Percentiles rank a stretch among this genome's conserved stretches.
phyloP scores from a whole-genome alignment of 2,113 vertebrate genomes.

The Silurus glanis region DNA sequence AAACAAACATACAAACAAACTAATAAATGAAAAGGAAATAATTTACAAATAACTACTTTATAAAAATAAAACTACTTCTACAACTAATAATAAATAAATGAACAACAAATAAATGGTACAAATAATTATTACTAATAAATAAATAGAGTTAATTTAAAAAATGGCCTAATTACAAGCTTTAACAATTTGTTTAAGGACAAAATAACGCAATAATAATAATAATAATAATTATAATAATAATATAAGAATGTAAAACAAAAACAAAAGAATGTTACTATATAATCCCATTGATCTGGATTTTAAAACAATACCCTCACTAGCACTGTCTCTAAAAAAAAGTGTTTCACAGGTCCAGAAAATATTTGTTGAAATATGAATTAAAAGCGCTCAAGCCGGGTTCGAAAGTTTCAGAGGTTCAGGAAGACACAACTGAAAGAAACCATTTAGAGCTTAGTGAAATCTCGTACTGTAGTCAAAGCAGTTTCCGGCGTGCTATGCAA shows the following conservation, averaged over 20 bases:
- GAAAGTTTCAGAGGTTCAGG: not conserved
- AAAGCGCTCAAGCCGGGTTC: not conserved
- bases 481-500: not conserved
- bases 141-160: not conserved
- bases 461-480: not conserved
- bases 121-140: not conserved
- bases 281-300: no score
- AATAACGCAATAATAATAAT: not conserved
- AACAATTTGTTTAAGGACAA: not conserved
- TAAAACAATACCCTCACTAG: no score
- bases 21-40: no score
- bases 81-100: not conserved
- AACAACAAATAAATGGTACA: not conserved
- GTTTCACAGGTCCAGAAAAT: no score
- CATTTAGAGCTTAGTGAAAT: not conserved
- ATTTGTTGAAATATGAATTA: not conserved
- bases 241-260: no score
- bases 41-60: no score
- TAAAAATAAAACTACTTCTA: not conserved
- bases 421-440: not conserved
- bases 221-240: no score
- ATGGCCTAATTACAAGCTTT: not conserved
- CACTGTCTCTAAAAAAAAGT: no score
- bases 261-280: no score
- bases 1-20: no score